These are phyloP conservation scores for Peucedramus taeniatus DNA, from an alignment of 2,113 vertebrate genomes.

Conservation along the genomic window DNA sequence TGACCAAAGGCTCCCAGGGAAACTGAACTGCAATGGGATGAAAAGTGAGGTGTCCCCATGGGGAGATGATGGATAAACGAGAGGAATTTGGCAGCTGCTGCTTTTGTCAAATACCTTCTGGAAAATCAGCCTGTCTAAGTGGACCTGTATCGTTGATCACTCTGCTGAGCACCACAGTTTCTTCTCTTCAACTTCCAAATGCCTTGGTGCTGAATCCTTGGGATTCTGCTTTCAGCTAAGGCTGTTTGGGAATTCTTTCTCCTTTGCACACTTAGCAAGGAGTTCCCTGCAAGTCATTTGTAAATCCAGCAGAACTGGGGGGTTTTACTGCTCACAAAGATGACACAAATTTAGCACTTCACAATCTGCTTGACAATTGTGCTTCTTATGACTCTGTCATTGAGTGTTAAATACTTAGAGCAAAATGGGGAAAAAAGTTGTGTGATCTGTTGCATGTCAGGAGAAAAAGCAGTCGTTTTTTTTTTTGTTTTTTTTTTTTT, in stretches of 20 bases:
- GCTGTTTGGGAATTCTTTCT: not conserved
- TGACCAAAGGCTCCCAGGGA: not conserved
- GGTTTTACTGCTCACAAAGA: not conserved
- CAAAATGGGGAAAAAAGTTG: not conserved
- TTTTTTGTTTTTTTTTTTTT: not conserved
- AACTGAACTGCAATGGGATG: not conserved
- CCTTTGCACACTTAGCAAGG: not conserved
- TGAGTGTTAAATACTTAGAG: not conserved
- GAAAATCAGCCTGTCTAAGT: not conserved
- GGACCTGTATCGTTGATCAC: fast-evolving
- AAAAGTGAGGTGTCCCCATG: not conserved
- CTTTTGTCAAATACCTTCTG: not conserved
- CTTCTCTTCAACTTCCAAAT: not conserved
- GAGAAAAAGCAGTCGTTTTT: not conserved
- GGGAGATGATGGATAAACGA: not conserved
- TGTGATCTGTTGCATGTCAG: not conserved
- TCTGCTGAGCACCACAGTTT: too few species aligned
- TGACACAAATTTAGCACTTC: not conserved
- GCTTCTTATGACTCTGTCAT: not conserved
- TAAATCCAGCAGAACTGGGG: not conserved
- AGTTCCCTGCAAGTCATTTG: not conserved
- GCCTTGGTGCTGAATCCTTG: not conserved
- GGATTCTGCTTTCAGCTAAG: not conserved
- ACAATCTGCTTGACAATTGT: not conserved
- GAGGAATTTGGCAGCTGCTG: not conserved